These are phyloP conservation scores for Stictocephala bisonia DNA, from an alignment of 2,888 invertebrate genomes.

Conservation along the genomic window DNA sequence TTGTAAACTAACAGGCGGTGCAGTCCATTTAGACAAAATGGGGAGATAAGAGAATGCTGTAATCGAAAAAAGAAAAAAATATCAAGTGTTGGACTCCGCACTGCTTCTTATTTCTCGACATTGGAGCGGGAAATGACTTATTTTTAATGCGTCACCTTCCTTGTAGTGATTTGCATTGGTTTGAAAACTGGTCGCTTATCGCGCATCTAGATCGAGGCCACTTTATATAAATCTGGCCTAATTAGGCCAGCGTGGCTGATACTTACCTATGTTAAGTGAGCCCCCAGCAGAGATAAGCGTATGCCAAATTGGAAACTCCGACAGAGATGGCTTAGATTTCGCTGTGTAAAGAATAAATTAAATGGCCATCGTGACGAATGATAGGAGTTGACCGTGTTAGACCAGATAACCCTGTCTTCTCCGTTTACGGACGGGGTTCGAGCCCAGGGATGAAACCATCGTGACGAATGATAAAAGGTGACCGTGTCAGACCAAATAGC, in stretches of 20 bases:
- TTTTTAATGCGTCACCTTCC: conserved; percentile 37
- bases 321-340: conserved; percentile 37
- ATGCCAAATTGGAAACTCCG: conserved; percentile 37
- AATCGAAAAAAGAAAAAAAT: too few relatives aligned
- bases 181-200: conserved; percentile 43
- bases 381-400: too few relatives aligned
- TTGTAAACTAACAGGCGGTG: conserved; percentile 27
- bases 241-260: conserved; percentile 39
- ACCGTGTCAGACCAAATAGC: too few relatives aligned
- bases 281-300: conserved; percentile 39
- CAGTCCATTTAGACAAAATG: conserved; percentile 29
- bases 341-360: conserved; percentile 35
- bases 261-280: too few relatives aligned
- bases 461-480: too few relatives aligned
- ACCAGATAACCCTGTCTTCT: too few relatives aligned
- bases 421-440: too few relatives aligned
- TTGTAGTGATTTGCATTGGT: conserved; percentile 45
- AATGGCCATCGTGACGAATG: conserved; percentile 31
- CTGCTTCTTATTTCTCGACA: too few relatives aligned
- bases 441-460: too few relatives aligned
- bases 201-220: conserved; percentile 12
- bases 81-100: too few relatives aligned
- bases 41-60: conserved; percentile 14
- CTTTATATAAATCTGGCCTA: conserved; percentile 47
- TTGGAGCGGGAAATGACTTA: conserved; percentile 15